Evolutionary conservation across 2,113 vertebrate species (phyloP).

Genomic region (Amblyornis subalaris): DNA sequence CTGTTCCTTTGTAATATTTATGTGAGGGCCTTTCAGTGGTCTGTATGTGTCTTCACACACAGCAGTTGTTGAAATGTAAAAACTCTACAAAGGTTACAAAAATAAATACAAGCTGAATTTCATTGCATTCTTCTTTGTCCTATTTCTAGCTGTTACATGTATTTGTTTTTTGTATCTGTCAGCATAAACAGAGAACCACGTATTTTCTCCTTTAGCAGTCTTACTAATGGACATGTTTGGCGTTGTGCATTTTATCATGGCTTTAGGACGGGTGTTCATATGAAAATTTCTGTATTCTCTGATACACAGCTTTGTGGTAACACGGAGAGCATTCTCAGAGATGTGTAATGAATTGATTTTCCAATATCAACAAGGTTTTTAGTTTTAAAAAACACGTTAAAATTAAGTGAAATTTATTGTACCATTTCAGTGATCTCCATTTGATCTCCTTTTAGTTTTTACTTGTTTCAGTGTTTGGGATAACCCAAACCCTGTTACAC

Average conservation of each 20-base stretch:
- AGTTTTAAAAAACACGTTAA: neutral
- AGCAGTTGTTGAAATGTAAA: neutral
- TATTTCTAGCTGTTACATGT: neutral
- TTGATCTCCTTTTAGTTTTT: neutral
- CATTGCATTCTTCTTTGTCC: neutral
- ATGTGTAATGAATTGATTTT: neutral
- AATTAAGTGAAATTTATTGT: neutral
- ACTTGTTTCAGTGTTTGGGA: neutral
- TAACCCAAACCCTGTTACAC: neutral
- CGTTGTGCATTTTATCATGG: neutral
- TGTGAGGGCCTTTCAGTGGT: neutral
- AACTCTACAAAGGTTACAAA: neutral
- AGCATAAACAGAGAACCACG: neutral
- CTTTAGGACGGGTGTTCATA: neutral
- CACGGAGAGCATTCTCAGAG: neutral
- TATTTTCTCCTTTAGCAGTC: neutral
- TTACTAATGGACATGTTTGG: neutral
- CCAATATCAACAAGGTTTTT: neutral
- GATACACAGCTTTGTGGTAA: neutral
- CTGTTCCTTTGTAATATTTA: neutral
- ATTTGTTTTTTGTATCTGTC: neutral
- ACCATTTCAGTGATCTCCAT: neutral
- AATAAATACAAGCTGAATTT: neutral
- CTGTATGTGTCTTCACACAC: neutral
- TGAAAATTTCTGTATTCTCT: neutral